Base-by-base conservation (phyloP, 1,140 invertebrate species). In the Araneus ventricosus region DNA sequence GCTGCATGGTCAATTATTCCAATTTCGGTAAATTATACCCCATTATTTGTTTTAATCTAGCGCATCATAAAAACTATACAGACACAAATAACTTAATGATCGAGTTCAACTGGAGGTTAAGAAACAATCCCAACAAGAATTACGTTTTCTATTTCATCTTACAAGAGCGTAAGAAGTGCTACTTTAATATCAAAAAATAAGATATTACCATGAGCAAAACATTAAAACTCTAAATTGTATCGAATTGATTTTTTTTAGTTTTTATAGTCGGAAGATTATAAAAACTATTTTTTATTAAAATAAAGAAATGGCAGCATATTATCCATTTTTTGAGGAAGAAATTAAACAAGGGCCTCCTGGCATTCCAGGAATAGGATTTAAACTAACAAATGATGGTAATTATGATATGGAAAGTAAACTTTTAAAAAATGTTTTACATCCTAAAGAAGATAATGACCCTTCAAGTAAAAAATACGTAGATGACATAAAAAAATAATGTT, bases 351-450 rank as follows among this genome's bases (percentile, higher is more conserved):
- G 39, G 1, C 70, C 67, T 59, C 27, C 27, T 34, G 88, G 67
- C 1, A 41, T 57, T 27, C 67, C 67, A 10, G 67, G 88, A 59
- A 39, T 79, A 79, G 41, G 88, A 0, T 90, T 90, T 59, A 80
- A 75, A 24, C 6, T 80, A 57, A 90, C 67, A 24, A 22, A 90
- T 80, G 88, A 80, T 75, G 67, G 67, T 0, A 45, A 79, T 89
- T 89, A 89, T 89, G 88, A 89, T 30, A 89, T 89, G 24, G 67
- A 89, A 34, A 88, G 37, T 24, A 88, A 70, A 52, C 10, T 27
- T 4, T 39, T 67, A n/a, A 39, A 34, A 70, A 45, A 45, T 8
- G 41, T 45, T 8, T 45, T 8, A 45, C 41, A 45, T 45, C 41
- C 41, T 1, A 7, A 41, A 67, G 87, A 67, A 4, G 17, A 34